A percentile compares a stretch with the other conserved stretches of the same genome.
Evolutionary conservation across 2,797 vertebrate species (phyloP).

Genomic region (Cephalopachus bancanus): DNA sequence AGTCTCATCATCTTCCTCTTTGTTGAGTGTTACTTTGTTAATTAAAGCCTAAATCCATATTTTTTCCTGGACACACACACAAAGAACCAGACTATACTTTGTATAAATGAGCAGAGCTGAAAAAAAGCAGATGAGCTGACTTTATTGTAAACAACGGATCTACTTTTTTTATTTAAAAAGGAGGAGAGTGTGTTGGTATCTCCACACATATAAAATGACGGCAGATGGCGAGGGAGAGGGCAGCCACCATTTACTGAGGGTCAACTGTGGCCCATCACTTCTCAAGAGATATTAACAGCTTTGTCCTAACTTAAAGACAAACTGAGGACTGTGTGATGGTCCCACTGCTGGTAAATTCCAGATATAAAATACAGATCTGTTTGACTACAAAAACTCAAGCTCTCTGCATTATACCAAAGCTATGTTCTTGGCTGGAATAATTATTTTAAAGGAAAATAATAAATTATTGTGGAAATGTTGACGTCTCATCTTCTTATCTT

Average conservation of each 20-base stretch:
- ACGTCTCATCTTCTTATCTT: background rate
- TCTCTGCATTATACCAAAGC: background rate
- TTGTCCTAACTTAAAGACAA: background rate
- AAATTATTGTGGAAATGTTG: slow-evolving; percentile 13
- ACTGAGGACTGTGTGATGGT: background rate
- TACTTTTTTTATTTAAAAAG: background rate
- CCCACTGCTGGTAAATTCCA: background rate
- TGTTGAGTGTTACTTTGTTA: slow-evolving; percentile 40
- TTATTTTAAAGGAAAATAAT: slow-evolving; percentile 58
- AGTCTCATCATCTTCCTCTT: slow-evolving; percentile 27
- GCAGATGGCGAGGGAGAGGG: too few species aligned
- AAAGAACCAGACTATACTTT: background rate
- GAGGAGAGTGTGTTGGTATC: background rate
- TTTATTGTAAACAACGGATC: slow-evolving; percentile 29
- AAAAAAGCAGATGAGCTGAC: background rate
- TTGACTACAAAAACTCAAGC: background rate
- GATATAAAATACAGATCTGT: background rate
- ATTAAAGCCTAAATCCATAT: slow-evolving; percentile 48
- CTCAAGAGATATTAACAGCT: background rate
- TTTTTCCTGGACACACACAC: background rate
- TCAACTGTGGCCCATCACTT: background rate
- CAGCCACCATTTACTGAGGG: background rate
- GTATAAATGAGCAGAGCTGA: slow-evolving; percentile 33
- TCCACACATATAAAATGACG: background rate
- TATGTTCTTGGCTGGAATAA: background rate